Base-by-base conservation (phyloP, 2,113 vertebrate species). In the Solenodon paradoxus region DNA sequence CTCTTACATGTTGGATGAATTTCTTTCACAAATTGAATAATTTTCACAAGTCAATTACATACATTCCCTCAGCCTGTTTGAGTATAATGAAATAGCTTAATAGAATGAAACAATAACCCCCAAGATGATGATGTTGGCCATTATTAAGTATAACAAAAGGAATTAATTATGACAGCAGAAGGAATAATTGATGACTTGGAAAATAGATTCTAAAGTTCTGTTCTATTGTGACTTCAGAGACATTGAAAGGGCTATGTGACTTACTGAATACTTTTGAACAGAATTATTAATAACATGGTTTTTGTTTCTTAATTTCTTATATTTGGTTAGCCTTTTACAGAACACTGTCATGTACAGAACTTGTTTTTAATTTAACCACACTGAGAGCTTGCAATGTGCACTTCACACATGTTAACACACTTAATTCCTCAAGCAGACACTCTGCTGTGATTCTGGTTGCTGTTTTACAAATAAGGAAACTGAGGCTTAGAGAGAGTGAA, bases 41-140 rank as follows among this genome's bases (percentile, higher is more conserved):
- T 97, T 97, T 97, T 95, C 97, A 97, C 94, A 97, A 97, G 95
- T 97, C 96, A 96, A 95, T 97, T 97, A 95, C 24, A 12, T 72
- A 85, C 81, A 85, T 92, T 95, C 72, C 81, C 88, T 95, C 66
- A 95, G 94, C 88, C 77, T 9, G 0, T 95, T 90, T 90, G 87
- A 97, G 77, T 63, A 38, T 82, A 74, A 82, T 88, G 5, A 71
- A 94, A 93, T 92, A 95, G 88, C 81, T 82, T 95, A 97, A 97
- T 90, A 64, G 80, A 92, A 94, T 95, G 96, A 97, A 96, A 92
- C 7, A 30, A 96, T 84, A 96, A 84, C 59, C 26, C 77, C 90
- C 49, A 90, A 78, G 87, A 97, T 93, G 86, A 95, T 78, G 86
- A 94, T 97, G 96, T 92, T 96, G 95, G 80, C 84, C 63, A 80